Percentiles rank a stretch among this genome's conserved stretches.
Conservation (phyloP, 1,140 invertebrate species). For the Oppia nitens region DNA sequence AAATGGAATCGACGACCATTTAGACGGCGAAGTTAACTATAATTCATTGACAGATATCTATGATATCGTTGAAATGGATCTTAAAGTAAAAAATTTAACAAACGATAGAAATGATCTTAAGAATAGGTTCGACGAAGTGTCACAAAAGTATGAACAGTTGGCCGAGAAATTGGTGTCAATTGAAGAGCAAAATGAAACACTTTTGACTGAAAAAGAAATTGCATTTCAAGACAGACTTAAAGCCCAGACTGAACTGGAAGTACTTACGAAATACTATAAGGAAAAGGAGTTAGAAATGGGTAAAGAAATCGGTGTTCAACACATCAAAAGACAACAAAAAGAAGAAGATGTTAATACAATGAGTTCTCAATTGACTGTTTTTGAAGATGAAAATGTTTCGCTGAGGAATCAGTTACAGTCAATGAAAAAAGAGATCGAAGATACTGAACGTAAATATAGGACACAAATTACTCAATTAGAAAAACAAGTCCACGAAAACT, state of each 20-base stretch:
- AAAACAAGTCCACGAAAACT: constrained; percentile 56
- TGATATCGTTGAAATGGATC: constrained; percentile 7
- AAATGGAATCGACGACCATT: not conserved
- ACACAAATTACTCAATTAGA: constrained; percentile 51
- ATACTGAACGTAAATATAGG: constrained; percentile 57
- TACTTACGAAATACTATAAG: constrained; percentile 19
- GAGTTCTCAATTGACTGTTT: constrained; percentile 2
- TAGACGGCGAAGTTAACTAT: not conserved
- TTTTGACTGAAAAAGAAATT: constrained; percentile 9
- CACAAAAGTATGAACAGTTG: constrained; percentile 2
- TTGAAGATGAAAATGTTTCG: constrained; percentile 11
- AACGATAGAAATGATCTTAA: constrained; percentile 7
- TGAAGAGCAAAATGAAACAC: constrained; percentile 2
- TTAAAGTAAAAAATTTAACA: not conserved
- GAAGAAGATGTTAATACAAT: constrained; percentile 16
- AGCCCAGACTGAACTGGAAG: constrained; percentile 13
- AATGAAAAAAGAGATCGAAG: constrained; percentile 53
- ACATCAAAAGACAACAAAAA: constrained; percentile 17
- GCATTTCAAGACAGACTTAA: constrained; percentile 11
- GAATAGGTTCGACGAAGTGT: not conserved
- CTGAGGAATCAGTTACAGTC: constrained; percentile 14
- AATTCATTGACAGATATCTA: not conserved
- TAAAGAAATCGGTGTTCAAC: constrained; percentile 18
- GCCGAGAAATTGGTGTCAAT: not conserved
- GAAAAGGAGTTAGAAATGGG: constrained; percentile 19